These are phyloP conservation scores for Camponotus pennsylvanicus DNA, from an alignment of 1,140 invertebrate genomes.

Conservation along the genomic window DNA sequence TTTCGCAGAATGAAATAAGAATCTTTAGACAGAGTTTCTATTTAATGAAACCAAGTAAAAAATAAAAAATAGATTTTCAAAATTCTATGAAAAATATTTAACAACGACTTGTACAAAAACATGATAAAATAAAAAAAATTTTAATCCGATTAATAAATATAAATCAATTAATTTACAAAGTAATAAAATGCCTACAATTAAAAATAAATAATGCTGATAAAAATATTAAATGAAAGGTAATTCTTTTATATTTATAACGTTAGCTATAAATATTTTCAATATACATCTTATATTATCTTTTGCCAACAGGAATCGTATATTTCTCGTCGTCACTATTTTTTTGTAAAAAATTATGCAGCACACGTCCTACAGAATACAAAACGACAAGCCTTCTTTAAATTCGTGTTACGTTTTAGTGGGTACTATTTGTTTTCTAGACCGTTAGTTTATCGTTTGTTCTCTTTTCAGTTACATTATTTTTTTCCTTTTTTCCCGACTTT, in stretches of 20 bases:
- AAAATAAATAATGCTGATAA: neutral
- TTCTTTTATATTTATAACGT: neutral
- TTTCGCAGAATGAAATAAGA: neutral
- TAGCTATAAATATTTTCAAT: neutral
- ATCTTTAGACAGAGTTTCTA: neutral
- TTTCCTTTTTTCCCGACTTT: conserved; percentile 17
- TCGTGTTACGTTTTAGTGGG: conserved; percentile 17
- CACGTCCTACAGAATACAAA: neutral
- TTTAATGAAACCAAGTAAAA: conserved; percentile 1
- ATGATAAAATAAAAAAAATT: no score
- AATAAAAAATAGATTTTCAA: neutral
- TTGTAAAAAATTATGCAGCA: neutral
- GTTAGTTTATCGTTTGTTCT: no score
- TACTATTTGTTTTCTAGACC: conserved; percentile 12
- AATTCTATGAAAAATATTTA: neutral
- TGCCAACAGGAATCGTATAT: neutral
- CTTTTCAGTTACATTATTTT: conserved; percentile 11
- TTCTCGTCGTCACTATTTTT: neutral
- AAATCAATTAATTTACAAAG: no score
- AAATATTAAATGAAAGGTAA: neutral
- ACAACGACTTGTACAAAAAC: no score
- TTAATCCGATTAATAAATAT: no score
- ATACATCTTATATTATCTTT: conserved; percentile 9
- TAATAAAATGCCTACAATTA: neutral
- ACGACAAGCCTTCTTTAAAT: conserved; percentile 14